Evolutionary conservation across 2,113 vertebrate species (phyloP), one percentile per base, ranked within the genome.

Genomic region (Morone saxatilis): DNA sequence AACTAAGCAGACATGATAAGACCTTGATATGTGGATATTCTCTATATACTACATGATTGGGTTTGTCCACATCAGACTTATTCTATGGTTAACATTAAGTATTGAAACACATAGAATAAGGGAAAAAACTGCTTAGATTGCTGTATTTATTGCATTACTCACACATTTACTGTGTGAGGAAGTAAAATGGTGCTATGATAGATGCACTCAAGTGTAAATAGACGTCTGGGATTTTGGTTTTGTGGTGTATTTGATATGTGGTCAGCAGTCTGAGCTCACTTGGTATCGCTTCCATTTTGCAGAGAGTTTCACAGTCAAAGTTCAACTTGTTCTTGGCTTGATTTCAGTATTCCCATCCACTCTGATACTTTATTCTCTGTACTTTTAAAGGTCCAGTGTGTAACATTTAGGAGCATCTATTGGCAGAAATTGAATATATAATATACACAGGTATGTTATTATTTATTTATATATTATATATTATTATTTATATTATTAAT

Each of bases 131-230:
- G 53, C 76, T 70, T 41, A 22, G 11, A 25, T 48, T 79, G 67
- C 71, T 63, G 13, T 51, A 40, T 47, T 53, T 77, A 2, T 83
- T 78, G 38, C 51, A 75, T 60, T 71, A 40, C n/a, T 72, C 6
- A 48, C 5, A 56, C 6, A 19, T 76, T 65, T 53, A 17, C 40
- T 76, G 20, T 73, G 36, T 60, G 20, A 57, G 56, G 68, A 74
- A 86, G 62, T 74, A 31, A 65, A 7, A 14, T 60, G 84, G 20
- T 80, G 77, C 41, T 71, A 63, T 70, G 45, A 56, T 43, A 50
- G 20, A 61, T 25, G 12, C 22, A 50, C 5, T 61, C 11, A 12
- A 48, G 14, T 6, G 7, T 61, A 45, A 50, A 57, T 56, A 7
- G 60, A 40, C 4, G 12, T 6, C 11, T 67, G 11, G 2, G n/a